Evolutionary conservation across 2,113 vertebrate genomes (phyloP), one percentile per base, ranked within the genome.

Genomic region (Leptosomus discolor): DNA sequence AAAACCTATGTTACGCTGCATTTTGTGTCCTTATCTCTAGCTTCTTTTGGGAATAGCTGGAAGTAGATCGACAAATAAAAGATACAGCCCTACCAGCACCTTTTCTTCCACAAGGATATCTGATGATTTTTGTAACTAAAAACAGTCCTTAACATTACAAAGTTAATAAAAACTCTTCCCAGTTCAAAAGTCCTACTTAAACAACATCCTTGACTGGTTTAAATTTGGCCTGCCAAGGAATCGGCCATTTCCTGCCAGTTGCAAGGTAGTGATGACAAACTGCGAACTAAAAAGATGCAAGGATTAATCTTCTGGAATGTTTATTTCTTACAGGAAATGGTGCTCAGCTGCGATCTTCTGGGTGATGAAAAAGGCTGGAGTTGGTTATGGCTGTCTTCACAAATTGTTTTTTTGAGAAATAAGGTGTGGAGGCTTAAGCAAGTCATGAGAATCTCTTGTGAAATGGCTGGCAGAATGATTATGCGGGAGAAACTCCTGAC

Each of bases 381-480:
- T 84, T 16, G 13, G 73, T 56, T 56, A 78, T 2, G 10, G 53
- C 69, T 90, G 53, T 51, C 50, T 89, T 94, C 30, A 68, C 9
- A 75, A 79, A 56, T 6, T 43, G 53, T 0, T 91, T 61, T 76
- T 97, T 79, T 85, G 74, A 96, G 77, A 95, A 92, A 79, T 61
- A 68, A 92, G 81, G 90, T 81, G 74, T 68, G 77, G 81, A 96
- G 8, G 27, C n/a, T 93, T 71, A 41, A 94, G 92, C 27, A 92
- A 96, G 71, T 39, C 43, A 30, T 70, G 84, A 89, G 36, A 73
- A 60, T 51, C 13, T 84, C 81, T 94, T 92, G 87, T 94, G 96
- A 96, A 96, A 96, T 79, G 94, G 90, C 74, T 95, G 93, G 74
- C 81, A 93, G 84, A 91, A 53, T 13, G 53, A 90, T 21, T 60